Base-by-base conservation (phyloP, 2,113 vertebrate species). In the Triplophysa dalaica region DNA sequence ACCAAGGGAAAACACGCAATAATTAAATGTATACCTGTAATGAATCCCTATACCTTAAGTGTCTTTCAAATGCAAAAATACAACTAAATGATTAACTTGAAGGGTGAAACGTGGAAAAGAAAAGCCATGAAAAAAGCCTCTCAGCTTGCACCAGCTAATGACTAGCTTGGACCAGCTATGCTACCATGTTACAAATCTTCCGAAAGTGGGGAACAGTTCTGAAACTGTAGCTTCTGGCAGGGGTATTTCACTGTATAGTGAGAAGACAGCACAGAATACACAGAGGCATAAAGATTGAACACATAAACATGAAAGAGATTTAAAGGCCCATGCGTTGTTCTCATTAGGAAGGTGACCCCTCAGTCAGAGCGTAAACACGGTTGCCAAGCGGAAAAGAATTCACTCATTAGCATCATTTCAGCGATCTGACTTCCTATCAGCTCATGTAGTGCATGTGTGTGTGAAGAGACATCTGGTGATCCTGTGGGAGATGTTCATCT, bases 401-500 rank as follows among this genome's bases (percentile, higher is more conserved):
- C 8, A 54, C 70, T 82, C 76, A 79, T 81, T 79, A 82, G 65
- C 43, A 79, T 68, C 16, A 79, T 52, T 22, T 33, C 69, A 76
- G 66, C 76, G 60, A 70, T 69, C 65, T 75, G 79, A 78, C 75
- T 65, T 73, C 62, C 33, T 74, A 78, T 78, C 70, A 60, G 74
- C 9, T 3, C 21, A 26, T 67, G 48, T 70, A 12, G 56, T 69
- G 22, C 21, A 22, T 63, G n/a, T 81, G 26, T 41, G 33, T 56
- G 19, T 60, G 50, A 9, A 33, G 17, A 84, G 80, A 81, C 79
- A 77, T 85, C 81, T 81, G 81, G 60, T 77, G 82, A 68, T 76
- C 60, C 60, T 62, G 65, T 79, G 75, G 84, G 82, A 79, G 77
- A 85, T 76, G 66, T 81, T 83, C 65, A 66, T 74, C 84, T 81